Evolutionary conservation across 2,797 vertebrate species (phyloP).

Genomic region (Cossypha heuglini): DNA sequence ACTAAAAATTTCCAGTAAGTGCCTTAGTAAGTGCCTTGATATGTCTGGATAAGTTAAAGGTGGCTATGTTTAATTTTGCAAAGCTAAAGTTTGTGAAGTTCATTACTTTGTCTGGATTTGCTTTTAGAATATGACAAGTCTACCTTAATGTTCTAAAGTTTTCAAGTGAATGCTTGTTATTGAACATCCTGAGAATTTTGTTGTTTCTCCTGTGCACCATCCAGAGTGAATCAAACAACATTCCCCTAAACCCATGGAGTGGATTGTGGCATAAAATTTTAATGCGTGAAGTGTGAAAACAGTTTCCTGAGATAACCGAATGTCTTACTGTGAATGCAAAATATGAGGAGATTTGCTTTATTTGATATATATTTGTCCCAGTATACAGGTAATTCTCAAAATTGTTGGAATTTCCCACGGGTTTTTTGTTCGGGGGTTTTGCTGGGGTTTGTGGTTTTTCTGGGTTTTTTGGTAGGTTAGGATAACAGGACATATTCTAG

Average conservation of each 20-base stretch:
- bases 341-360: background rate
- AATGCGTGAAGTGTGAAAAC: background rate
- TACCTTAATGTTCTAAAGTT: background rate
- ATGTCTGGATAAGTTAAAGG: background rate
- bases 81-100: background rate
- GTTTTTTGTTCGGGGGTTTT: background rate
- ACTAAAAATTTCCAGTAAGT: background rate
- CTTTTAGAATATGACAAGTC: background rate
- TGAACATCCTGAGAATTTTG: background rate
- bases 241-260: background rate
- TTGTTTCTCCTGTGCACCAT: background rate
- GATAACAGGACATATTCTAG: background rate
- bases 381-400: background rate
- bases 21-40: background rate
- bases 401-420: background rate
- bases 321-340: background rate
- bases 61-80: accelerated
- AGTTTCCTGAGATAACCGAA: background rate
- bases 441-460: background rate
- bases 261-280: background rate
- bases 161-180: background rate
- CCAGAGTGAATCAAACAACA: background rate
- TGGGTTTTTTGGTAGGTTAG: background rate
- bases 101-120: background rate
- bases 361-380: background rate